phyloP scores from a whole-genome alignment of 2,797 vertebrate genomes.

The Gobionotothen gibberifrons region DNA sequence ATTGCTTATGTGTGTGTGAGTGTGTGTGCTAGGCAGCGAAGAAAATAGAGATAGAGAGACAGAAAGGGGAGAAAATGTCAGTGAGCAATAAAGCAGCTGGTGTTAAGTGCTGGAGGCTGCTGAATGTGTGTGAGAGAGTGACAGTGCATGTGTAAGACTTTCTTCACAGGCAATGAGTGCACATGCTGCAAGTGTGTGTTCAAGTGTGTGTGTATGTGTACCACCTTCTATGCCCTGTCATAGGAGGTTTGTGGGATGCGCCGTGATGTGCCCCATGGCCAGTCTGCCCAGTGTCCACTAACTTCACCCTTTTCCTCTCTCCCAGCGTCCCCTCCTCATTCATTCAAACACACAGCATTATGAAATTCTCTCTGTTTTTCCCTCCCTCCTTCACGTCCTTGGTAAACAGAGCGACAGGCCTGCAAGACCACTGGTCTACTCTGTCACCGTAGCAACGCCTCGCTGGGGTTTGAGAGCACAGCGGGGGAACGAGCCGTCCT shows the following conservation, averaged over 20 bases:
- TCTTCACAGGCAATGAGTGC: conserved; percentile 52
- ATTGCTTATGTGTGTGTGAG: conserved; percentile 8
- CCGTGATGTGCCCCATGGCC: conserved; percentile 80
- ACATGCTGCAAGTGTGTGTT: conserved; percentile 55
- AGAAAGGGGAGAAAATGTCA: conserved; percentile 84
- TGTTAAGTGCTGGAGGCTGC: conserved; percentile 77
- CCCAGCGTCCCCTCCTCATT: conserved; percentile 13
- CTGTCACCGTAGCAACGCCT: conserved; percentile 34
- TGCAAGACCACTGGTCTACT: conserved; percentile 29
- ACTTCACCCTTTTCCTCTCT: conserved; percentile 36
- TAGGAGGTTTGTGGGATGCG: conserved; percentile 66
- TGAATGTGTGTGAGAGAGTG: conserved; percentile 60
- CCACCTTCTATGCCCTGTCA: conserved; percentile 76
- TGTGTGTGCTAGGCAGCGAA: conserved; percentile 40
- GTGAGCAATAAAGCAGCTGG: conserved; percentile 80
- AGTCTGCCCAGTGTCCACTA: conserved; percentile 71
- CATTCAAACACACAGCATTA: conserved; percentile 23
- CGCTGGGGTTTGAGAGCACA: conserved; percentile 45
- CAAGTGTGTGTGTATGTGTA: conserved; percentile 44
- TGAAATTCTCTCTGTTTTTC: conserved; percentile 7
- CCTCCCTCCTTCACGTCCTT: conserved; percentile 10
- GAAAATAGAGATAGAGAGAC: conserved; percentile 66
- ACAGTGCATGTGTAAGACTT: conserved; percentile 48
- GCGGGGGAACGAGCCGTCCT: conserved; percentile 41
- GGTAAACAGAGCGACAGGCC: conserved; percentile 19